Evolutionary conservation across 64 coral and sea anemone species (phyloP).

Genomic region (Anthopleura sola): DNA sequence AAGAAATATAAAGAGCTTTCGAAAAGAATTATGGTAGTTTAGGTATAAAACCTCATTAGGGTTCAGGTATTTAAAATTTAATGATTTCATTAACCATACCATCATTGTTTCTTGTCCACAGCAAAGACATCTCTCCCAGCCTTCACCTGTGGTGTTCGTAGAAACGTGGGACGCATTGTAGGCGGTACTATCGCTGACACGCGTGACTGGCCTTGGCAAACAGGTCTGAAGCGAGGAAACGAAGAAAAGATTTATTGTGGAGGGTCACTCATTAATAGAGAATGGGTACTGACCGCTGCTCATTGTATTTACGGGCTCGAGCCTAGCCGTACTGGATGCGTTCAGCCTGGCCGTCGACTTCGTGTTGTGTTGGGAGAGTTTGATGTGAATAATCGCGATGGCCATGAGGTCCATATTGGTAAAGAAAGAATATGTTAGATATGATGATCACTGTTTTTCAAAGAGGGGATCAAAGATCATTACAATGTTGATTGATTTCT

Average conservation of each 20-base stretch:
- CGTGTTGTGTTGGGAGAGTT: constrained; percentile 74
- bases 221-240: constrained; percentile 51
- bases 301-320: constrained; percentile 73
- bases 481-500: too few relatives aligned
- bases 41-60: too few relatives aligned
- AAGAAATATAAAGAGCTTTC: too few relatives aligned
- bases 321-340: constrained; percentile 69
- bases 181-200: constrained; percentile 59
- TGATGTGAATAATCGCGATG: constrained; percentile 76
- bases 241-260: constrained; percentile 68
- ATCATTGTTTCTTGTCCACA: background rate
- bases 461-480: too few relatives aligned
- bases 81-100: too few relatives aligned
- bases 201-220: constrained; percentile 88
- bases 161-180: constrained; percentile 48
- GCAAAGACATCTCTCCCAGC: background rate
- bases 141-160: constrained; percentile 49
- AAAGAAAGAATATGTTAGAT: background rate
- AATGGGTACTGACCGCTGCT: constrained; percentile 87
- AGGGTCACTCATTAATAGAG: constrained; percentile 63
- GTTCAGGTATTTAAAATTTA: too few relatives aligned
- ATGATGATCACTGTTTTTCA: too few relatives aligned
- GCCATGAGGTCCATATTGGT: constrained; percentile 86
- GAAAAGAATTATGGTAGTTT: too few relatives aligned
- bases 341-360: constrained; percentile 43